Evolutionary conservation across 1,140 invertebrate genomes (phyloP).

Genomic region (Sycophila sp.): DNA sequence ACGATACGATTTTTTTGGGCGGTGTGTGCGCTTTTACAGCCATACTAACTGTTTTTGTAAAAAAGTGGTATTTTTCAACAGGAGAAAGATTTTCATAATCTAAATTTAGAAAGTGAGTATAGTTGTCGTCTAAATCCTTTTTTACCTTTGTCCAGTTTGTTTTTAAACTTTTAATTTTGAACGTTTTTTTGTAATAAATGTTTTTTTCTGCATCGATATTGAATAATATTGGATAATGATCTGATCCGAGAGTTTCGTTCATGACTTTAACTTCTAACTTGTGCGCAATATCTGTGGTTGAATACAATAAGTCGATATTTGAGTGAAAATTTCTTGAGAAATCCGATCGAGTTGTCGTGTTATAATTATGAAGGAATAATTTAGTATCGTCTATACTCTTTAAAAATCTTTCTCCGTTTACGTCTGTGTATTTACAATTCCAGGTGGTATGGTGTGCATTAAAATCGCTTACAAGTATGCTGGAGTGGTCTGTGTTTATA

Average conservation of each 20-base stretch:
- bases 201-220: not conserved
- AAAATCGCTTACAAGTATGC: not conserved
- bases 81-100: not conserved
- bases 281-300: not conserved
- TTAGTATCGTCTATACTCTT: not conserved
- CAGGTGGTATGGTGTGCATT: not conserved
- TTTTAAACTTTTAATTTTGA: not conserved
- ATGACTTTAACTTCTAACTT: not conserved
- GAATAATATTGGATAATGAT: not conserved
- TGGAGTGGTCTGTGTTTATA: not conserved
- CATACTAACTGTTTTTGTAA: not conserved
- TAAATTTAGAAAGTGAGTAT: not conserved
- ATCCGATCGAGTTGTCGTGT: not conserved
- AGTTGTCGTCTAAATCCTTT: not conserved
- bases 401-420: not conserved
- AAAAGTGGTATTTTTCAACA: not conserved
- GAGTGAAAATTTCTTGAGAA: not conserved
- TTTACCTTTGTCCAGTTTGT: not conserved
- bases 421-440: slow-evolving; percentile 1
- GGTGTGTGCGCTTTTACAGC: not conserved
- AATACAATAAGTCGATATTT: not conserved
- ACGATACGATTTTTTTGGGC: not conserved
- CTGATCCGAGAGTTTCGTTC: not conserved
- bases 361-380: not conserved
- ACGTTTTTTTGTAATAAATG: not conserved